phyloP scores from a whole-genome alignment of 1,140 invertebrate species.

The Stenopsyche tienmushanensis region DNA sequence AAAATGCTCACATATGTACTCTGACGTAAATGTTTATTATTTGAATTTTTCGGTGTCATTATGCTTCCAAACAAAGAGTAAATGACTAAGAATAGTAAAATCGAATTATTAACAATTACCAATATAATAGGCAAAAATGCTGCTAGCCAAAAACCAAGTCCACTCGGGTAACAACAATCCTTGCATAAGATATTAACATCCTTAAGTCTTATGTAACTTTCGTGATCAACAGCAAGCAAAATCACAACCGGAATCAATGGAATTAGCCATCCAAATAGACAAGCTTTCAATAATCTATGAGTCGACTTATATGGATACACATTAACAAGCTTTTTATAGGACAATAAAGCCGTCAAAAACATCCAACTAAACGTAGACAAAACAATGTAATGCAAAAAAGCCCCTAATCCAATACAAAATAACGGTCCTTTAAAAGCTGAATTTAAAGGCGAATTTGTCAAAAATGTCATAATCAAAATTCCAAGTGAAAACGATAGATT shows the following conservation, averaged over 20 bases:
- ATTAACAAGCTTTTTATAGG: constrained; percentile 51
- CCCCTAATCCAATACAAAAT: constrained; percentile 50
- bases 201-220: constrained; percentile 47
- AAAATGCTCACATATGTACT: constrained; percentile 51
- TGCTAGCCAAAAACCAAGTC: constrained; percentile 49
- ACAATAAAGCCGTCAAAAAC: constrained; percentile 52
- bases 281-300: constrained; percentile 50
- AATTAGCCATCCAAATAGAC: constrained; percentile 50
- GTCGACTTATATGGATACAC: constrained; percentile 50
- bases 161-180: constrained; percentile 51
- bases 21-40: constrained; percentile 48
- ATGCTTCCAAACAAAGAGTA: constrained; percentile 51
- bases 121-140: constrained; percentile 49
- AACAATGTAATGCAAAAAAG: constrained; percentile 51
- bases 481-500: constrained; percentile 50
- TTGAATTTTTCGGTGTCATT: constrained; percentile 48
- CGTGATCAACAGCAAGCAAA: constrained; percentile 47
- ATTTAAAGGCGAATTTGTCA: constrained; percentile 44
- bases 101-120: constrained; percentile 50
- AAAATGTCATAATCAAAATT: constrained; percentile 46
- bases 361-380: constrained; percentile 55
- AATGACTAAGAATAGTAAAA: constrained; percentile 52
- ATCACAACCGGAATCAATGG: constrained; percentile 49
- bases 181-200: constrained; percentile 44
- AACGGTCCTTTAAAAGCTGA: constrained; percentile 44